Evolutionary conservation across 2,113 vertebrate genomes (phyloP).

Genomic region (Cebidichthys violaceus): DNA sequence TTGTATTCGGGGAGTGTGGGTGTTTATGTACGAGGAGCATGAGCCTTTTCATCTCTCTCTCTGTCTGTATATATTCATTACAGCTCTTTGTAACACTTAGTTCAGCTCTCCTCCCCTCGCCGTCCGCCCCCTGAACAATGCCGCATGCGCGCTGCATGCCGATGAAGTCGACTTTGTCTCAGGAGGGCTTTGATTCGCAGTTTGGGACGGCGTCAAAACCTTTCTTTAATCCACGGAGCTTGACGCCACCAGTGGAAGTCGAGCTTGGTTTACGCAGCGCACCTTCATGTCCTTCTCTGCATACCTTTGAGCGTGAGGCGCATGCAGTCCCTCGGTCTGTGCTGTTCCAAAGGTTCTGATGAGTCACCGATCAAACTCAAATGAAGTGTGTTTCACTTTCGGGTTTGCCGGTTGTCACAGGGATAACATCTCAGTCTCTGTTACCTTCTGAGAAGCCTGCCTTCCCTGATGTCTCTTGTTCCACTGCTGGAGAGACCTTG

Average conservation of each 20-base stretch:
- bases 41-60: conserved; percentile 5
- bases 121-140: conserved; percentile 3
- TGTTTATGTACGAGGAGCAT: background rate
- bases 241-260: conserved; percentile 1
- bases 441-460: background rate
- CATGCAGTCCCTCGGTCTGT: background rate
- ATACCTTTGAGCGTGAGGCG: background rate
- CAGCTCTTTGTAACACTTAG: conserved; percentile 52
- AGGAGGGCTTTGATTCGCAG: conserved; percentile 21
- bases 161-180: conserved; percentile 35
- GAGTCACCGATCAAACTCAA: conserved; percentile 37
- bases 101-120: conserved; percentile 33
- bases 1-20: conserved; percentile 3
- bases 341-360: conserved; percentile 22
- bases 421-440: conserved; percentile 8
- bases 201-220: conserved; percentile 11
- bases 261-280: background rate
- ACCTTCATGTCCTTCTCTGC: background rate
- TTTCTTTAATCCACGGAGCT: conserved; percentile 26
- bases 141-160: conserved; percentile 30
- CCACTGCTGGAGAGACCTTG: background rate
- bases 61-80: conserved; percentile 53
- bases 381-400: conserved; percentile 24
- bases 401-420: conserved; percentile 13
- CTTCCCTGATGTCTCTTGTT: background rate